Conservation (phyloP, 2,888 invertebrate species). For the Acleris sparsana region DNA sequence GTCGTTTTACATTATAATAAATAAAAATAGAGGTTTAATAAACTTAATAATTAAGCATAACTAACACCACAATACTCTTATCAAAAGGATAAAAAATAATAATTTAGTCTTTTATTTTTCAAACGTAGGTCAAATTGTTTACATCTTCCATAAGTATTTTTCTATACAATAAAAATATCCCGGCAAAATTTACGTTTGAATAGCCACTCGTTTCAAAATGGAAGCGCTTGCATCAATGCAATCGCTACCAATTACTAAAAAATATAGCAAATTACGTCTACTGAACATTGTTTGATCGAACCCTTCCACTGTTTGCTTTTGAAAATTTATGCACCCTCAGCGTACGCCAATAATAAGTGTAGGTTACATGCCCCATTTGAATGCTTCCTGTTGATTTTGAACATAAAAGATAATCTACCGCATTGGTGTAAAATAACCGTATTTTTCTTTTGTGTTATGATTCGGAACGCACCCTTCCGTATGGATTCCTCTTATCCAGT, state of each 20-base stretch:
- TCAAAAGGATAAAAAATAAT: too few relatives aligned
- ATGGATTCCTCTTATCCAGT: slow-evolving; percentile 41
- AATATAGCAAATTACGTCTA: slow-evolving; percentile 48
- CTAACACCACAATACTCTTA: too few relatives aligned
- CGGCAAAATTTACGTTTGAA: neutral
- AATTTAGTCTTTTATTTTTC: too few relatives aligned
- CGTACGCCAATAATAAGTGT: slow-evolving; percentile 79
- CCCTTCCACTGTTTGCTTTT: slow-evolving; percentile 70
- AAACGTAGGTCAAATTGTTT: too few relatives aligned
- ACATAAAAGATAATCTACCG: slow-evolving; percentile 82
- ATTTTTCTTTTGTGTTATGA: slow-evolving; percentile 80
- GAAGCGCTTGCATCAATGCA: slow-evolving; percentile 4
- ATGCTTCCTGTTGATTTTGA: slow-evolving; percentile 83
- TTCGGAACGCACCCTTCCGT: slow-evolving; percentile 67
- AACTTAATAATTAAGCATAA: too few relatives aligned
- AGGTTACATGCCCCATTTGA: slow-evolving; percentile 83
- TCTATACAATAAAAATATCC: too few relatives aligned
- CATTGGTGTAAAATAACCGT: slow-evolving; percentile 82
- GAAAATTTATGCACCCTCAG: slow-evolving; percentile 79
- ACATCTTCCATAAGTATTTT: too few relatives aligned
- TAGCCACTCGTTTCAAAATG: neutral
- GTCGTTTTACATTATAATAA: too few relatives aligned
- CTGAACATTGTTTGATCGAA: slow-evolving; percentile 68
- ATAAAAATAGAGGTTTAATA: too few relatives aligned
- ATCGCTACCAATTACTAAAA: slow-evolving; percentile 40